Evolutionary conservation across 2,797 vertebrate species (phyloP).

Genomic region (Brachyalestes nurse): DNA sequence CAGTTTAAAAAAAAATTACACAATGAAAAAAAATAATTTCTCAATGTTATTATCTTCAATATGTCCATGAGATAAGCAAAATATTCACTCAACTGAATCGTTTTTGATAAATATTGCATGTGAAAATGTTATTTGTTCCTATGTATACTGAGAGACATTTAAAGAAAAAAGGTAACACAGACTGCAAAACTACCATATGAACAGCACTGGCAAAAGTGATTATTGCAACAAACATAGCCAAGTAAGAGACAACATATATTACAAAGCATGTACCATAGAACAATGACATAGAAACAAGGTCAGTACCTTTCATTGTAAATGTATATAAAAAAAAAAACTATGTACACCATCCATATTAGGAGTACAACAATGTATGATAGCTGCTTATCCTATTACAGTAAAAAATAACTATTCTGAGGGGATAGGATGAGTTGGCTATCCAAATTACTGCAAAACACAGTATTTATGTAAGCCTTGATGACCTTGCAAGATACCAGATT

Average conservation of each 20-base stretch:
- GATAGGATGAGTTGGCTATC: not conserved
- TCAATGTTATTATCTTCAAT: too few relatives aligned
- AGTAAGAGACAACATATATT: not conserved
- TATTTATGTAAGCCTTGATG: not conserved
- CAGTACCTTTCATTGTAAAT: not conserved
- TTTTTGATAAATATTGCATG: not conserved
- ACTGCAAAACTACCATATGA: not conserved
- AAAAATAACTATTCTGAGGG: not conserved
- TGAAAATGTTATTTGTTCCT: not conserved
- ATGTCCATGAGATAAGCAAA: not conserved
- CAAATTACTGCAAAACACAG: too few relatives aligned
- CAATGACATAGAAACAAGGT: not conserved
- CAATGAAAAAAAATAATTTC: not conserved
- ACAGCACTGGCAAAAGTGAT: not conserved
- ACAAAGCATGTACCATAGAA: not conserved
- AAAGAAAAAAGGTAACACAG: slow-evolving; percentile 1
- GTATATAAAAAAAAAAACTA: not conserved
- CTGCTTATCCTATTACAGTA: not conserved
- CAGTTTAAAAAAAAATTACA: not conserved
- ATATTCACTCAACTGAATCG: not conserved
- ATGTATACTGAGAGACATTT: not conserved
- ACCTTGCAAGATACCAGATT: not conserved
- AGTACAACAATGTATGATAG: not conserved
- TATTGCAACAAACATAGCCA: not conserved
- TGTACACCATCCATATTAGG: not conserved